phyloP scores from a whole-genome alignment of 2,797 vertebrate genomes.

The Enteromius fasciolatus region DNA sequence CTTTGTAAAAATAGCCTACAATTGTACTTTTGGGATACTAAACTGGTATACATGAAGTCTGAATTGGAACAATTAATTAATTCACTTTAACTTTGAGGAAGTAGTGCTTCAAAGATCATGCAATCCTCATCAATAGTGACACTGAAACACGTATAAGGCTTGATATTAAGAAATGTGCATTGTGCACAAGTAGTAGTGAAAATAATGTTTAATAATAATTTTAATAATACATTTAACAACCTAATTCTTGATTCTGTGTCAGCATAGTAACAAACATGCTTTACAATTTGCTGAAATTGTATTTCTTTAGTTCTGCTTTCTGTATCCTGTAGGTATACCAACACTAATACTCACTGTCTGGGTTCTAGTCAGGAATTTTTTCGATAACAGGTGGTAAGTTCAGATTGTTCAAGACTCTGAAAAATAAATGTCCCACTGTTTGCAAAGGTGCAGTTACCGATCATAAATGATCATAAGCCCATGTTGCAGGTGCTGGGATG shows the following conservation, averaged over 20 bases:
- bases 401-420: neutral
- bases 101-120: neutral
- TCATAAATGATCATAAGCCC: neutral
- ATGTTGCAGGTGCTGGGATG: slow-evolving; percentile 87
- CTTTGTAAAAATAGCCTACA: neutral
- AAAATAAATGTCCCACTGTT: neutral
- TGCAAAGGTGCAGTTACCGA: neutral
- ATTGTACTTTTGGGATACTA: neutral
- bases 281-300: neutral
- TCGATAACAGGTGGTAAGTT: slow-evolving; percentile 82
- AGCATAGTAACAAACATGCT: neutral
- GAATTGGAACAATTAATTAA: neutral
- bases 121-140: neutral
- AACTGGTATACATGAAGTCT: neutral
- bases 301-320: slow-evolving; percentile 1
- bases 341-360: slow-evolving; percentile 78
- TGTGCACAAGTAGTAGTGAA: neutral
- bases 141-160: neutral
- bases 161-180: neutral
- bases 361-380: slow-evolving; percentile 83
- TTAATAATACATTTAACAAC: too few relatives aligned
- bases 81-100: neutral
- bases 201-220: neutral
- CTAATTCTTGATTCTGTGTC: neutral
- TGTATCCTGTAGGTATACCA: slow-evolving; percentile 76